Evolutionary conservation across 2,113 vertebrate species (phyloP).

Genomic region (Rhodinocichla rosea): DNA sequence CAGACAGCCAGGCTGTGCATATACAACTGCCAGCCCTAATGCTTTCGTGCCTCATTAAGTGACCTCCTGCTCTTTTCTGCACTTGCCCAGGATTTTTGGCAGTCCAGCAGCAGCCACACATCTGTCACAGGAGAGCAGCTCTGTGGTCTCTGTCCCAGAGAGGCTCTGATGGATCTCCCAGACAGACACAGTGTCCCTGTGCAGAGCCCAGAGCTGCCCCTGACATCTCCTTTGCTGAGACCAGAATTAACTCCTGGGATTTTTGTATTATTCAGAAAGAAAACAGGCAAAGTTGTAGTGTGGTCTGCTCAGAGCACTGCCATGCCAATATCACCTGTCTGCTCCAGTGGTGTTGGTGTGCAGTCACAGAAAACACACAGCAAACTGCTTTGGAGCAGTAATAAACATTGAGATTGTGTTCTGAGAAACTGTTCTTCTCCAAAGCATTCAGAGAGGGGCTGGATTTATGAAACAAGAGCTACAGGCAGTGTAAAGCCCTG

Average conservation of each 20-base stretch:
- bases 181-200: neutral
- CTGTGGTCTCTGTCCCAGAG: neutral
- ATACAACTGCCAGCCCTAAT: neutral
- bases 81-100: neutral
- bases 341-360: neutral
- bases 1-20: neutral
- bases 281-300: neutral
- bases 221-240: neutral
- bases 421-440: neutral
- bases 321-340: neutral
- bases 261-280: neutral
- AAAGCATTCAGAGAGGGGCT: neutral
- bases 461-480: neutral
- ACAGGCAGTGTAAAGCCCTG: neutral
- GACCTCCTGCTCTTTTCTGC: neutral
- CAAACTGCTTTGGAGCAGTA: neutral
- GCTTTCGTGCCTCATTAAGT: neutral
- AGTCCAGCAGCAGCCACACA: neutral
- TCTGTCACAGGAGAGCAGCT: neutral
- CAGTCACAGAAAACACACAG: neutral
- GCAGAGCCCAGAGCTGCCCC: neutral
- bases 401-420: neutral
- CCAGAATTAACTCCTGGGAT: neutral
- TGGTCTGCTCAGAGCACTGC: neutral
- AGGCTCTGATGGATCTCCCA: neutral